Evolutionary conservation across 2,113 vertebrate genomes (phyloP).

Genomic region (Tachysurus vachellii): DNA sequence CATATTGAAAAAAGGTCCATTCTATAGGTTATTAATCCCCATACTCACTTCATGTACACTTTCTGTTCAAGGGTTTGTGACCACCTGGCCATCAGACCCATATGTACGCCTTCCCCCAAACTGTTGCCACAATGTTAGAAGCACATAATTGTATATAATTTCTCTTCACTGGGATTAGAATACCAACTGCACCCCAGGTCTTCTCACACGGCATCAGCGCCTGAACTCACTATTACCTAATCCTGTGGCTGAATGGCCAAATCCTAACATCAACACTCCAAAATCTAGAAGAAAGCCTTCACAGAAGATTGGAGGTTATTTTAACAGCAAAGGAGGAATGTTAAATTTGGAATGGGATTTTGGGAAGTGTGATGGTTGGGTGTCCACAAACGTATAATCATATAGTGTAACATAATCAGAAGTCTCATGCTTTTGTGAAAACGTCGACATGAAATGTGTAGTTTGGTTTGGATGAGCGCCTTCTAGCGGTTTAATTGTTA

Average conservation of each 20-base stretch:
- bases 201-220: not conserved
- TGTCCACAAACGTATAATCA: not conserved
- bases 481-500: not conserved
- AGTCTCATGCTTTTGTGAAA: conserved; percentile 1
- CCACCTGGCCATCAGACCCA: not conserved
- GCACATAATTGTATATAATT: not conserved
- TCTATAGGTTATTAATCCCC: not conserved
- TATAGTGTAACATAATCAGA: not conserved
- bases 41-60: not conserved
- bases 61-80: not conserved
- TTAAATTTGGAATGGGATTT: not conserved
- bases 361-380: not conserved
- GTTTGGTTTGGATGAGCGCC: not conserved
- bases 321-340: not conserved
- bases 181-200: not conserved
- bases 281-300: not conserved
- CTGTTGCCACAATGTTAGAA: not conserved
- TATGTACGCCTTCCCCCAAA: not conserved
- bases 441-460: too few relatives aligned
- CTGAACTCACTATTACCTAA: not conserved
- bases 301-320: not conserved
- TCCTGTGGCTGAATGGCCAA: not conserved
- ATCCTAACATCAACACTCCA: not conserved
- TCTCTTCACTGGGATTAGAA: not conserved
- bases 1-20: not conserved